Evolutionary conservation across 2,888 invertebrate genomes (phyloP), one percentile per base, ranked within the genome.

Genomic region (Troilus luridus): DNA sequence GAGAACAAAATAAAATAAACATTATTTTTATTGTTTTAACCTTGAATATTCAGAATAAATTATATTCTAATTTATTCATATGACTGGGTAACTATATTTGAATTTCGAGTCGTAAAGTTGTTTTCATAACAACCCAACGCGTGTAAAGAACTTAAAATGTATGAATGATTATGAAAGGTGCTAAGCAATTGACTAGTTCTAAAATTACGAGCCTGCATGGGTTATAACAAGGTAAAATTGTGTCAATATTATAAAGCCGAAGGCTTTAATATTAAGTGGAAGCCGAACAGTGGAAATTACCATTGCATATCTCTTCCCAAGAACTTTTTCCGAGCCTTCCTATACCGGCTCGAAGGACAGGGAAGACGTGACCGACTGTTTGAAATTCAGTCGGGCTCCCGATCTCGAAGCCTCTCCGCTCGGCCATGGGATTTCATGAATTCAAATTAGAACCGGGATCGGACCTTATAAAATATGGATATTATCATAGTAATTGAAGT

Each of bases 401-500:
- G 56, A 21, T 85, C 56, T 58, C 21, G 11, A 56, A 56, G 21
- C 11, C n/a, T 58, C 85, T 56, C n/a, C n/a, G 12, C 56, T 81
- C 54, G 85, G 24, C 85, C 85, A 56, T 85, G 56, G 56, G 85
- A n/a, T 85, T 54, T 85, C 85, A 85, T 85, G 85, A 85, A 85
- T 85, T 85, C 85, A 56, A 85, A 85, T 85, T 54, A 85, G 85
- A 54, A 12, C 21, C 21, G 56, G 56, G 85, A 58, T 85, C 85
- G 56, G 85, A 58, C 85, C 56, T 85, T 58, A 85, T 85, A 85
- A 85, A 85, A 85, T 85, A 58, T 85, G 56, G 56, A 85, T 56
- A 85, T 85, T 85, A 85, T 85, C 56, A 85, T 85, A 54, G 85
- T 85, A 58, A 85, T 85, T 85, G 85, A 58, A 85, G 56, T 58